Base-by-base conservation (phyloP, 2,888 invertebrate genomes). In the Nemapogon koenigi region DNA sequence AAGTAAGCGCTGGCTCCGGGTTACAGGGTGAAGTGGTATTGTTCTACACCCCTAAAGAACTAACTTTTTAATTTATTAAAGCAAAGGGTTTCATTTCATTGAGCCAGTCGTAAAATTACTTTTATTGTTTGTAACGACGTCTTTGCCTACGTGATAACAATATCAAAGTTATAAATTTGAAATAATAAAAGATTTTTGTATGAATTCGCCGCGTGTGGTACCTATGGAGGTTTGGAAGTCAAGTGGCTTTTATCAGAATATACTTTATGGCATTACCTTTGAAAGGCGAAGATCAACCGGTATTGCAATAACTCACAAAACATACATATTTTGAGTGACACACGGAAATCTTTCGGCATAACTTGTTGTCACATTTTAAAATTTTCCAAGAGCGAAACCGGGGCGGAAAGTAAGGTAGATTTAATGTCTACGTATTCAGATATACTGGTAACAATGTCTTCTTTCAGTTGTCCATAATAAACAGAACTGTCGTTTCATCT, bases 121-220 rank as follows among this genome's bases (percentile, higher is more conserved):
- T 78, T 76, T 76, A 75, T 76, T 75, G 73, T 78, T 65, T 61
- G 68, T 73, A 73, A 76, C 72, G 76, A 75, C 76, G 62, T 68
- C 66, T 73, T 68, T 54, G 75, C 76, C 75, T 76, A 72, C 73
- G 68, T 75, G 75, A 70, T 71, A 75, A 76, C 72, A 70, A 75
- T 75, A 64, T 65, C 51, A 51, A 51, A 59, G n/a, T 52, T 62
- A 71, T 75, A 75, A 69, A 63, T 17, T 43, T 50, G 65, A 51
- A 8, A 62, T 49, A 6, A 2, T 10, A 19, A 42, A 8, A 37
- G 55, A 40, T 47, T 38, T 35, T 33, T 37, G 35, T 43, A 41
- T 39, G 43, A 46, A 46, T 45, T 46, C 57, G 48, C 57, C 51
- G 51, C 62, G 62, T 64, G 63, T 59, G 64, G 63, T 65, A 56